These are phyloP conservation scores for Heliconius erato DNA, from an alignment of 2,888 invertebrate species.

Conservation along the genomic window DNA sequence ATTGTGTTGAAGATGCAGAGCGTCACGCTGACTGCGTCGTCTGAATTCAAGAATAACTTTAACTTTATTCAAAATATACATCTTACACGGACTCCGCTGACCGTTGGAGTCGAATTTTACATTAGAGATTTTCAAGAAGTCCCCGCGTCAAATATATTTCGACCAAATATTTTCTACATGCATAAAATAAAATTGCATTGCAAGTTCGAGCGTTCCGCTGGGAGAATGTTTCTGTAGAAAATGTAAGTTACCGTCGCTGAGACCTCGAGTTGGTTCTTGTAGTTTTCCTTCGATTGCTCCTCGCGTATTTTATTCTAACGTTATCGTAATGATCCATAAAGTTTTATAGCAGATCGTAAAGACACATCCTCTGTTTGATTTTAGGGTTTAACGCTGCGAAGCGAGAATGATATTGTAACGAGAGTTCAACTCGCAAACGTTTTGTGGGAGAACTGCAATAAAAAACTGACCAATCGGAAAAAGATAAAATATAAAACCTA, in stretches of 20 bases:
- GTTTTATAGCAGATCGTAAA: constrained; percentile 75
- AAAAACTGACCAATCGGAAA: background rate
- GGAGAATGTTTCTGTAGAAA: constrained; percentile 31
- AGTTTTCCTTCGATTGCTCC: constrained; percentile 70
- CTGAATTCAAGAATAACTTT: constrained; percentile 12
- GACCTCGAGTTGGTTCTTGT: constrained; percentile 26
- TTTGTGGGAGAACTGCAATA: background rate
- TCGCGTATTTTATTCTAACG: constrained; percentile 72
- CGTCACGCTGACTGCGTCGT: constrained; percentile 67
- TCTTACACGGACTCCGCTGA: constrained; percentile 49
- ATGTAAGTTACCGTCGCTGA: constrained; percentile 29
- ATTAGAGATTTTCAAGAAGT: constrained; percentile 62
- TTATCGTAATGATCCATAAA: constrained; percentile 79
- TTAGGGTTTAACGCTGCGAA: constrained; percentile 59
- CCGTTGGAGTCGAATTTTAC: constrained; percentile 57
- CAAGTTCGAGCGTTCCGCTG: constrained; percentile 22
- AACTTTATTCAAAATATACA: constrained; percentile 1
- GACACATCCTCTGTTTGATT: constrained; percentile 68
- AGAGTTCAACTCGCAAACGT: constrained; percentile 46
- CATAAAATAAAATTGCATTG: constrained; percentile 47
- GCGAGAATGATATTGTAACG: constrained; percentile 60
- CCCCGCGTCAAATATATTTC: constrained; percentile 73
- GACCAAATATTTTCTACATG: constrained; percentile 47
- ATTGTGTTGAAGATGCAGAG: constrained; percentile 60
- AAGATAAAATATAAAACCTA: background rate